Evolutionary conservation across 2,113 vertebrate species (phyloP).

Genomic region (Taurulus bubalis): DNA sequence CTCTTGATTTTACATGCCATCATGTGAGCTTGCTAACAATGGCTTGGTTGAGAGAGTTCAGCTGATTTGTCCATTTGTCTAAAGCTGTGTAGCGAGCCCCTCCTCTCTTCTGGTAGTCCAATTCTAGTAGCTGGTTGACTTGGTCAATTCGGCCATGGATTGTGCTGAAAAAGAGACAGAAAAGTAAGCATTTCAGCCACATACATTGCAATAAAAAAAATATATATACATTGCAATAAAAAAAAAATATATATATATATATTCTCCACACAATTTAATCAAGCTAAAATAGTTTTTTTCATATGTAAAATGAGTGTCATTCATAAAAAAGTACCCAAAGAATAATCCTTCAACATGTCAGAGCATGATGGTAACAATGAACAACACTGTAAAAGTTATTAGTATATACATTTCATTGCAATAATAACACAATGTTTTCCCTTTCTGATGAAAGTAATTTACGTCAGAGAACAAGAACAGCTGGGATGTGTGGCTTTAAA

Average conservation of each 20-base stretch:
- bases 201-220: background rate
- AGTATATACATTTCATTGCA: background rate
- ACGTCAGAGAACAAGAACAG: conserved; percentile 14
- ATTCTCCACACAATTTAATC: no score
- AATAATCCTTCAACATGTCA: background rate
- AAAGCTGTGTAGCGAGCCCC: conserved; percentile 97
- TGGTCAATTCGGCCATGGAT: conserved; percentile 96
- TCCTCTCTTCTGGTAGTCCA: conserved; percentile 99
- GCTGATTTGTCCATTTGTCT: conserved; percentile 99
- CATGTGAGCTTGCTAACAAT: conserved; percentile 99
- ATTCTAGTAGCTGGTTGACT: conserved; percentile 96
- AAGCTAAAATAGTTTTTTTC: no score
- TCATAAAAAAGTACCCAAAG: background rate
- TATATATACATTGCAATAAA: background rate
- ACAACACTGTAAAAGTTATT: background rate
- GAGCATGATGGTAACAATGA: background rate
- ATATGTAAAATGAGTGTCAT: no score
- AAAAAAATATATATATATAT: no score
- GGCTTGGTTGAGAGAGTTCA: conserved; percentile 99
- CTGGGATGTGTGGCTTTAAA: background rate
- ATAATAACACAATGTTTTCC: background rate
- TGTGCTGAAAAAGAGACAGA: conserved; percentile 85
- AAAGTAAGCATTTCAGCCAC: conserved; percentile 9
- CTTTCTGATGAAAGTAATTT: background rate
- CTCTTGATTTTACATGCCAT: conserved; percentile 70